Evolutionary conservation across 2,113 vertebrate genomes (phyloP).

Genomic region (Romanogobio albipinnatus): DNA sequence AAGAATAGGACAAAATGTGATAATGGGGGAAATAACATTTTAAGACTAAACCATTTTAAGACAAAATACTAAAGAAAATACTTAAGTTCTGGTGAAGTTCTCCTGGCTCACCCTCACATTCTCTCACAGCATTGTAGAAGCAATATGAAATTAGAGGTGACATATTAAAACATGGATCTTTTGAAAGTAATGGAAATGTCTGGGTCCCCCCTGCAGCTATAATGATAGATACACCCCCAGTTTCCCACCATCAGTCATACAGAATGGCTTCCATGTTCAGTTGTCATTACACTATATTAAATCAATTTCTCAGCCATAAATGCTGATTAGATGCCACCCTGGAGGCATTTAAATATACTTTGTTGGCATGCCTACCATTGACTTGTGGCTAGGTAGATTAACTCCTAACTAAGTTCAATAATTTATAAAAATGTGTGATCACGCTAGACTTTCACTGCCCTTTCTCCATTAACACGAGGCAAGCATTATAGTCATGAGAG

Average conservation of each 20-base stretch:
- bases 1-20: too few relatives aligned
- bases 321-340: constrained; percentile 26
- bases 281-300: constrained; percentile 35
- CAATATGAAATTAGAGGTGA: neutral
- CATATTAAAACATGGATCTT: neutral
- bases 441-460: constrained; percentile 10
- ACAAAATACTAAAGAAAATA: neutral
- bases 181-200: neutral
- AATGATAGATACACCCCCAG: neutral
- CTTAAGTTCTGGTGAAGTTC: neutral
- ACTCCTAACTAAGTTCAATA: constrained; percentile 21
- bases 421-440: constrained; percentile 52
- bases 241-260: neutral
- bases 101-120: neutral
- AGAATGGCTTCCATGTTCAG: constrained; percentile 17
- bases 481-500: too few relatives aligned
- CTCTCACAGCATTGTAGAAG: neutral
- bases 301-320: constrained; percentile 44
- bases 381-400: constrained; percentile 21
- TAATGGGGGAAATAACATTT: too few relatives aligned
- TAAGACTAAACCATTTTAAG: too few relatives aligned
- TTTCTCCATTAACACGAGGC: neutral
- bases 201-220: neutral
- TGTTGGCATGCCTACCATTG: constrained; percentile 38
- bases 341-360: constrained; percentile 44